A percentile compares a stretch with the other conserved stretches of the same genome.
phyloP scores from a whole-genome alignment of 1,140 invertebrate genomes.

The Drosophila murphyi region DNA sequence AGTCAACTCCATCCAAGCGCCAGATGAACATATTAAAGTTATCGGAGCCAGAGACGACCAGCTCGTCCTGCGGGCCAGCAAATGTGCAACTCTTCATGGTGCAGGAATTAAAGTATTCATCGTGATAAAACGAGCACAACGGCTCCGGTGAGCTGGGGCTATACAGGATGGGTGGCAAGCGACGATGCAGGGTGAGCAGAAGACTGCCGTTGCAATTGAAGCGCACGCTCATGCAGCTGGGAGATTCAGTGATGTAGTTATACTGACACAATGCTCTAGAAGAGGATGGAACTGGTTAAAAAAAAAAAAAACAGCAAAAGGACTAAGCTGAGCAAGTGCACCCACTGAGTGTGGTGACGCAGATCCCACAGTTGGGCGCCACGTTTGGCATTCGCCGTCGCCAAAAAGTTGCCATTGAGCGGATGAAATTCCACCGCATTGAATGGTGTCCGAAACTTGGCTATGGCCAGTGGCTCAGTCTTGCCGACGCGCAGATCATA shows the following conservation, averaged over 20 bases:
- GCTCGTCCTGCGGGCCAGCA: conserved; percentile 95
- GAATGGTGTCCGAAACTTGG: conserved; percentile 90
- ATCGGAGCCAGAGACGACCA: conserved; percentile 95
- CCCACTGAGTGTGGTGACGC: conserved; percentile 91
- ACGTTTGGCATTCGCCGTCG: conserved; percentile 95
- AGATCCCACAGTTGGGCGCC: conserved; percentile 96
- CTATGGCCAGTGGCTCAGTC: conserved; percentile 86
- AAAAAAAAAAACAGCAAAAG: too few species aligned
- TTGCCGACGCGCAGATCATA: conserved; percentile 87
- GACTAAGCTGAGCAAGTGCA: background rate
- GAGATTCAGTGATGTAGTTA: conserved; percentile 87
- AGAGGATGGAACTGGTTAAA: background rate
- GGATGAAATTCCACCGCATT: conserved; percentile 97
- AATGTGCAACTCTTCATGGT: conserved; percentile 98
- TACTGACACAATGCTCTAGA: conserved; percentile 89
- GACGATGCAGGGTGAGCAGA: conserved; percentile 92
- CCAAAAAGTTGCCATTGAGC: conserved; percentile 91
- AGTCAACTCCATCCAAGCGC: conserved; percentile 89
- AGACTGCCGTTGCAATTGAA: conserved; percentile 92
- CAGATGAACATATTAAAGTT: conserved; percentile 98
- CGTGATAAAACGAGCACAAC: conserved; percentile 94
- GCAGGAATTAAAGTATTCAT: conserved; percentile 97
- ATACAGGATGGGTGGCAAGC: conserved; percentile 94
- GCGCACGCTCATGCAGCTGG: conserved; percentile 96
- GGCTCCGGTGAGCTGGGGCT: conserved; percentile 88